Base-by-base conservation (phyloP, 2,113 vertebrate species). In the Candoia aspera region DNA sequence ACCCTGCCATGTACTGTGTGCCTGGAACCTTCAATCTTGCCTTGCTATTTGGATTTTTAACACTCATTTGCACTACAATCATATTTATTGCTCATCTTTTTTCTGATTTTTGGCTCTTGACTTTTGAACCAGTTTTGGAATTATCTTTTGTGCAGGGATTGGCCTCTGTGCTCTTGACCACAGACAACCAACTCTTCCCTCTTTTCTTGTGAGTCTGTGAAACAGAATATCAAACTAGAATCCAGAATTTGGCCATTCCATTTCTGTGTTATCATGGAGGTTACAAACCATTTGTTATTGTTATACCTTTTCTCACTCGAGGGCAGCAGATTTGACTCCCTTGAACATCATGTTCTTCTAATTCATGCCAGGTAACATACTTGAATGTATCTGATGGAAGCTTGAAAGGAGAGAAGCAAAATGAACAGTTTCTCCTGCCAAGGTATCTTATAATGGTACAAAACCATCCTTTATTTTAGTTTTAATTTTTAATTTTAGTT, bases 281-380 rank as follows among this genome's bases (percentile, higher is more conserved):
- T n/a, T 26, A 88, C 87, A 57, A 58, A 92, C 53, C 68, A 5
- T 58, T 60, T 23, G 60, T 90, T 79, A 88, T 33, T 54, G 91
- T 68, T 95, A 96, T 95, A 99, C 99, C 98, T 98, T 99, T 97
- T 98, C 99, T 98, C 94, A 99, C 98, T 96, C 99, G 97, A 93
- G 99, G 99, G 88, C 98, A 99, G 92, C 17, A 97, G 94, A 99
- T 98, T 96, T 99, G 98, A 96, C 98, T 97, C 91, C 99, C 99
- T 90, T 92, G 97, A 95, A 99, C 95, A 46, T 98, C 97, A 87
- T 98, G 98, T 85, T 98, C 97, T 90, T 98, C 97, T 96, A 99
- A 93, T 87, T 97, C 96, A 91, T 97, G 97, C 99, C 98, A 99
- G 64, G 97, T 96, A 33, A 98, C 96, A 90, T 98, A 98, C 90